Evolutionary conservation across 2,113 vertebrate genomes (phyloP), one percentile per base, ranked within the genome.

Genomic region (Brienomyrus longianalis): DNA sequence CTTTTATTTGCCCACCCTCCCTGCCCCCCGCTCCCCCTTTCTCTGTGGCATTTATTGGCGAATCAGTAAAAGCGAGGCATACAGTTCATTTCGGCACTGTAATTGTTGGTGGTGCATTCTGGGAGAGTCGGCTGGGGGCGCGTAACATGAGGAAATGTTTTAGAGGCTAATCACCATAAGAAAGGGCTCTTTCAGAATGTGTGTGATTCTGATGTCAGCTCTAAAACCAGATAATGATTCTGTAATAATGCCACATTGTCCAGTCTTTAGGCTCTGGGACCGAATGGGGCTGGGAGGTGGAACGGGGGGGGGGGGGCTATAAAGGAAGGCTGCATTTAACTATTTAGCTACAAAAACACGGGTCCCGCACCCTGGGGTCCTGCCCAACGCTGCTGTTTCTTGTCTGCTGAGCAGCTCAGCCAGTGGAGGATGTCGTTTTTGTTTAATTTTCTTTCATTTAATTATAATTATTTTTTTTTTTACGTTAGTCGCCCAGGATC

Each of bases 191-290:
- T 98, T 97, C 96, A 97, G 95, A 95, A 96, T 92, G 95, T 94
- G 93, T 96, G 96, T 95, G 96, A 97, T 97, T 96, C 95, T 96
- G 95, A 97, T 97, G 96, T 97, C 96, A 97, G 96, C 96, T 96
- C 96, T 97, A 95, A 96, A 97, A 96, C 95, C 96, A 97, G 96
- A 98, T 97, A 97, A 97, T 97, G 97, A 97, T 97, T 97, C 94
- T 87, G 95, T 97, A 97, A 97, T 97, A 97, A 97, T 96, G 96
- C 96, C 95, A 96, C 96, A 97, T 97, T 97, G 97, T 97, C 96
- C 95, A 96, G 96, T 96, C 97, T 96, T 96, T 96, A 96, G 94
- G 95, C 96, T 95, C 95, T 95, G 95, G 96, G 96, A 91, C 83
- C 27, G 6, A 87, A 48, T 50, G 62, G 83, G 31, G 56, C 45